Evolutionary conservation across 2,113 vertebrate species (phyloP), one percentile per base, ranked within the genome.

Genomic region (Xenotilapia flavipinnis): DNA sequence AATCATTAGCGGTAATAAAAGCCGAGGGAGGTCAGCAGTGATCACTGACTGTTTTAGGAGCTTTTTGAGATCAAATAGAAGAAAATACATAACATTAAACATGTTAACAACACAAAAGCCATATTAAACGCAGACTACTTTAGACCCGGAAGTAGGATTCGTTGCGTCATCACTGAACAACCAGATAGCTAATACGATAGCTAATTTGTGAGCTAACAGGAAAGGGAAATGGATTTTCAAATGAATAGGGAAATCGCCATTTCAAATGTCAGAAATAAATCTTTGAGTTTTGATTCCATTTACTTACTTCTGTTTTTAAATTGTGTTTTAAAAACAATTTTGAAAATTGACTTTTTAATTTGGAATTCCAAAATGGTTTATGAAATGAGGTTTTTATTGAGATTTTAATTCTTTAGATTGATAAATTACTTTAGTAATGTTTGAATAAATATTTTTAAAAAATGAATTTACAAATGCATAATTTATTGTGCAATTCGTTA

Each of bases 331-430:
- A 62, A 62, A 62, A 62, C 5, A 4, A 62, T 62, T 62, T 62
- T 33, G 9, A 60, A 60, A 60, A 60, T 11, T 10, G 1, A 19
- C 28, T 33, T 62, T 62, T 33, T 19, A 62, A 62, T 33, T 62
- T 62, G 58, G 28, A 62, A 62, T 33, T 62, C 15, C 28, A 33
- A 62, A 62, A 33, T 19, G 58, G 2, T 6, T 62, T 33, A 9
- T 33, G 9, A 62, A 33, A 19, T 62, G 5, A 10, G 28, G 2
- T 62, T 62, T 62, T 62, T 33, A 62, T 62, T 62, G 58, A 33
- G 15, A 62, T 11, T 62, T 62, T 33, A 62, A 62, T 62, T 62
- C 15, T 62, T 62, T 62, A 33, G 58, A 33, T 62, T 62, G 15
- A 33, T 62, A 62, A 62, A 62, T 33, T 33, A 62, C 28, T 33